These are phyloP conservation scores for Fulica atra DNA, from an alignment of 2,113 vertebrate genomes.

Conservation along the genomic window DNA sequence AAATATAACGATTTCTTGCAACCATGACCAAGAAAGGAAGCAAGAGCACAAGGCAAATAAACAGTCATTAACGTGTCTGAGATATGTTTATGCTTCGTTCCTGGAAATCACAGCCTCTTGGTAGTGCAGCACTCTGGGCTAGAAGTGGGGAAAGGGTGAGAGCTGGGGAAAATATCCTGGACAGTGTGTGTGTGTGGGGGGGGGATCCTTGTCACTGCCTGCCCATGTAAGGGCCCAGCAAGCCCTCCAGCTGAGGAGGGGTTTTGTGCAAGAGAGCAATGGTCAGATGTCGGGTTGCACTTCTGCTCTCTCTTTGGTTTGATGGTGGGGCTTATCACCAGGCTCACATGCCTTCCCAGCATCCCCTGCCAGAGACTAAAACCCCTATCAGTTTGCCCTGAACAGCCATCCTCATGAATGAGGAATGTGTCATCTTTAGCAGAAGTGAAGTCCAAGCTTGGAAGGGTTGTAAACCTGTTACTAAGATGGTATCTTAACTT, in stretches of 20 bases:
- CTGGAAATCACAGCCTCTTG: neutral
- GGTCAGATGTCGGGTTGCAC: neutral
- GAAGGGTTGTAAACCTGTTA: neutral
- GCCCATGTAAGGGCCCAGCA: neutral
- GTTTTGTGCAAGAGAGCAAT: neutral
- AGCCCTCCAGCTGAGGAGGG: neutral
- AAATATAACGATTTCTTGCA: neutral
- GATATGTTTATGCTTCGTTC: conserved; percentile 18
- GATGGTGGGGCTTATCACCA: neutral
- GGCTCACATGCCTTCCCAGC: rapidly evolving
- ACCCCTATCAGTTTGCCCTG: neutral
- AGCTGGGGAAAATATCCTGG: neutral
- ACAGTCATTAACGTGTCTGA: neutral
- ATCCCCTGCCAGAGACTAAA: neutral
- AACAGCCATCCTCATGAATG: neutral
- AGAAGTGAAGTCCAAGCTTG: neutral
- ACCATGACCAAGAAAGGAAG: conserved; percentile 34
- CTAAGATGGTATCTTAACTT: neutral
- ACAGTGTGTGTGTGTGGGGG: neutral
- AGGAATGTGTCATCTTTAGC: neutral
- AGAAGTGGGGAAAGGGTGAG: neutral
- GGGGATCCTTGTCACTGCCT: neutral
- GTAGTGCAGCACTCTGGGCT: neutral
- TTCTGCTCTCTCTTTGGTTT: neutral
- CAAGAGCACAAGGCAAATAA: conserved; percentile 25